Percentiles rank a stretch among this genome's conserved stretches.
Evolutionary conservation across 2,113 vertebrate species (phyloP).

Genomic region (Ornithorhynchus anatinus): DNA sequence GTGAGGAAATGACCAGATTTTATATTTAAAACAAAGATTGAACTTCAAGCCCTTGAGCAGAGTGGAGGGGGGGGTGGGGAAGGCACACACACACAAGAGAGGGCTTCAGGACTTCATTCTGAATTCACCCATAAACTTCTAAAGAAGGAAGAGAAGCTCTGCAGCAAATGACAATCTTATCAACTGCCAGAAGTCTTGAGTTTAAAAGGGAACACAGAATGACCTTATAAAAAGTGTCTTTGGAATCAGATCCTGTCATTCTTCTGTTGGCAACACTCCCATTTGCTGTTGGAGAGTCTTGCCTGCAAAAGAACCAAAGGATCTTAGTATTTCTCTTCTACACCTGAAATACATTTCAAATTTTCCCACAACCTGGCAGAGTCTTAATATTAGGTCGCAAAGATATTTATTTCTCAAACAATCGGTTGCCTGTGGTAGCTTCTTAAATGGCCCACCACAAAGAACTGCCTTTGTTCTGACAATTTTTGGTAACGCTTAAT

Average conservation of each 20-base stretch:
- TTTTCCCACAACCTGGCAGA: neutral
- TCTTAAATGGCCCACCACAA: conserved; percentile 39
- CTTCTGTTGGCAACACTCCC: neutral
- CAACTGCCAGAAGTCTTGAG: neutral
- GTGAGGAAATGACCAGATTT: no score
- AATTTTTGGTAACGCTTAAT: conserved; percentile 15
- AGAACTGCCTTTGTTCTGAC: conserved; percentile 51
- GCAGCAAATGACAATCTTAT: neutral
- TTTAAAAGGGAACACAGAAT: conserved; percentile 32
- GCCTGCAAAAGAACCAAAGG: neutral
- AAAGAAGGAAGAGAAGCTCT: conserved; percentile 19
- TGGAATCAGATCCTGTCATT: neutral
- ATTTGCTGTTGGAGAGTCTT: neutral
- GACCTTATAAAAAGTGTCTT: neutral
- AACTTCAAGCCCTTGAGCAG: no score
- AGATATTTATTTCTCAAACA: conserved; percentile 39
- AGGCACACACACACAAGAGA: no score
- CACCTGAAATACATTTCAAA: neutral
- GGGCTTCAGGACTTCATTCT: no score
- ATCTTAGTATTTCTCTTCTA: neutral
- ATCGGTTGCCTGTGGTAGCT: conserved; percentile 25
- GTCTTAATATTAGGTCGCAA: conserved; percentile 36
- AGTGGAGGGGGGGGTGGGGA: no score
- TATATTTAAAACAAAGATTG: no score
- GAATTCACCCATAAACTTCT: no score